These are phyloP conservation scores for Ormyrus thymus DNA, from an alignment of 2,888 invertebrate genomes.

Conservation along the genomic window DNA sequence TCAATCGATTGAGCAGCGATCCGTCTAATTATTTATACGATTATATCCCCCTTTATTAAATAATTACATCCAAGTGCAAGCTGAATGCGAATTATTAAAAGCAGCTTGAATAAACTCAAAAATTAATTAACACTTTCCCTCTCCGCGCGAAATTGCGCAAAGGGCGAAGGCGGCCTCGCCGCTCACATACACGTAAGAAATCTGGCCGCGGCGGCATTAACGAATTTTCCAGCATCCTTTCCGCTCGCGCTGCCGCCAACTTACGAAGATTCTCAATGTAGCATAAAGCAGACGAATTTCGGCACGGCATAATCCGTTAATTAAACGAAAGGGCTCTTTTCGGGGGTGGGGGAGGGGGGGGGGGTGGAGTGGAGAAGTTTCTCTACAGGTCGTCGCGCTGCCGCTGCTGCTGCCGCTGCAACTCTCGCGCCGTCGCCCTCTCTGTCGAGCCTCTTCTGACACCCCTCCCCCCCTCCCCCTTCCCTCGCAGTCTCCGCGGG, in stretches of 20 bases:
- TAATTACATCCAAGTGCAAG: too few species aligned
- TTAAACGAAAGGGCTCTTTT: slow-evolving; percentile 47
- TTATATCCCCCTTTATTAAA: too few species aligned
- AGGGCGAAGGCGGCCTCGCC: too few species aligned
- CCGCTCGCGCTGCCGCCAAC: background rate
- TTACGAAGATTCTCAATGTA: slow-evolving; percentile 41
- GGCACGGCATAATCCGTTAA: slow-evolving; percentile 52
- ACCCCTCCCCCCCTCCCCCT: background rate
- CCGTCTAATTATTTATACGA: too few species aligned
- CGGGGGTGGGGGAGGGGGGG: slow-evolving; percentile 8
- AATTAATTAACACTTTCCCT: too few species aligned
- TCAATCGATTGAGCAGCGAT: too few species aligned
- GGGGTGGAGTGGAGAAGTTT: slow-evolving; percentile 25
- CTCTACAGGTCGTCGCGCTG: slow-evolving; percentile 31
- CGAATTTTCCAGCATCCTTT: background rate
- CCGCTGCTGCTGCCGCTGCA: slow-evolving; percentile 9
- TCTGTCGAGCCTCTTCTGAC: background rate
- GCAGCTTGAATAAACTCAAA: too few species aligned
- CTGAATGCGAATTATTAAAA: too few species aligned
- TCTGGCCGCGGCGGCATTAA: background rate
- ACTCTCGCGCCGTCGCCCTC: slow-evolving; percentile 3
- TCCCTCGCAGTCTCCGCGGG: slow-evolving; percentile 4
- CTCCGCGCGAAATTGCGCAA: too few species aligned
- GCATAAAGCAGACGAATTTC: slow-evolving; percentile 47
- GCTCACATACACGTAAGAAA: too few species aligned